Conservation (phyloP, 2,797 vertebrate species). For the Neosilurus mollespiculum region DNA sequence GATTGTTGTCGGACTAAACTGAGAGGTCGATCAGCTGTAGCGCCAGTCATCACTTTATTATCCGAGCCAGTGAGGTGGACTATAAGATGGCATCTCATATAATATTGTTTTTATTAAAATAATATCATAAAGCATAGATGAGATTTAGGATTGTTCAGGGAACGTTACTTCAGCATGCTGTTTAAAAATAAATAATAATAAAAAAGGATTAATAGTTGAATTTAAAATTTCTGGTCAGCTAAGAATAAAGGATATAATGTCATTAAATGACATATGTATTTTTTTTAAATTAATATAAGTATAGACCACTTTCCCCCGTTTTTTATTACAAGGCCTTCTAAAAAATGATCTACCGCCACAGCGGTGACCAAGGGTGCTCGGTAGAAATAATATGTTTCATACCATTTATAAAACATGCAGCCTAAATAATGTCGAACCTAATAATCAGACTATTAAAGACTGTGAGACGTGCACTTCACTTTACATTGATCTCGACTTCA, state of each 20-base stretch:
- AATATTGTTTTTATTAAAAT: neutral
- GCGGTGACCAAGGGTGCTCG: too few relatives aligned
- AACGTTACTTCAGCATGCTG: neutral
- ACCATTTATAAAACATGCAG: neutral
- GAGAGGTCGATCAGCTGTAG: slow-evolving; percentile 44
- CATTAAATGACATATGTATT: too few relatives aligned
- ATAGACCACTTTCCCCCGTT: neutral
- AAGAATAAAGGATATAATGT: neutral
- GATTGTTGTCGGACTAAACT: slow-evolving; percentile 26
- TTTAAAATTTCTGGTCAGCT: neutral
- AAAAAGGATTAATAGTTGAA: neutral
- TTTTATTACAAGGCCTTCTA: neutral
- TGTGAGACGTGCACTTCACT: neutral
- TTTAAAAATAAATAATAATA: too few relatives aligned
- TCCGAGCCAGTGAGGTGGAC: slow-evolving; percentile 34
- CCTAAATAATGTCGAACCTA: neutral
- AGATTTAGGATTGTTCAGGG: neutral
- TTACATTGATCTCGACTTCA: neutral
- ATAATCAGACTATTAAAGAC: neutral
- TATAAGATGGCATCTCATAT: slow-evolving; percentile 20
- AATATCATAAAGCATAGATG: neutral
- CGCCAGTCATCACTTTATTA: slow-evolving; percentile 53
- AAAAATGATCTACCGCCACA: neutral
- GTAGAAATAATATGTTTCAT: neutral
- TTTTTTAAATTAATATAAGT: neutral